phyloP scores from a whole-genome alignment of 2,113 vertebrate genomes.

The Cynocephalus volans region DNA sequence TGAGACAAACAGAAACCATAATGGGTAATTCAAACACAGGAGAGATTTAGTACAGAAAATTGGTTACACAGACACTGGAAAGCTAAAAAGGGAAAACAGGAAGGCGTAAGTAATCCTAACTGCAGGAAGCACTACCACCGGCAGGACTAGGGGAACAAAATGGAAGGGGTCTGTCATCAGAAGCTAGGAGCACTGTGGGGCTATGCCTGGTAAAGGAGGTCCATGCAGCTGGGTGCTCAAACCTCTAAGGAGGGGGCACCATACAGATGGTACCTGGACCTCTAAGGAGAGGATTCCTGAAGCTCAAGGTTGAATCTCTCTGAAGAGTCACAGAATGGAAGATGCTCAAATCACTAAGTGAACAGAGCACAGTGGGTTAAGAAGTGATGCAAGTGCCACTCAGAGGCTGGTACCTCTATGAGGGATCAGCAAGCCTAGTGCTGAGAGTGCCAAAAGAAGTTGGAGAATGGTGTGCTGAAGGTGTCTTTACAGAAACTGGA shows the following conservation, averaged over 20 bases:
- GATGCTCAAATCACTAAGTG: background rate
- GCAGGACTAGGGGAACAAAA: background rate
- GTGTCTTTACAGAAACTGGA: background rate
- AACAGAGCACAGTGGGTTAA: background rate
- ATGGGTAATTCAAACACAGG: background rate
- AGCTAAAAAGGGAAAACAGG: background rate
- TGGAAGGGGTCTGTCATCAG: background rate
- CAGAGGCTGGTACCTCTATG: background rate
- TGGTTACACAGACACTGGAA: background rate
- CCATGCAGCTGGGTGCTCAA: background rate
- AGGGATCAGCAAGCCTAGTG: background rate
- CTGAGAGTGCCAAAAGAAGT: background rate
- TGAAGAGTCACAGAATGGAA: background rate
- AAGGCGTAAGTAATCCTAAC: background rate
- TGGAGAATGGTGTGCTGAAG: background rate
- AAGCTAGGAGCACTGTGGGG: background rate
- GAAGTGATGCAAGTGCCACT: background rate
- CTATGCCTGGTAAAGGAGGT: background rate
- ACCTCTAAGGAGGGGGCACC: background rate
- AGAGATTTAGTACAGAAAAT: background rate
- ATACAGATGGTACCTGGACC: background rate
- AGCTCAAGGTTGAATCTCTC: background rate
- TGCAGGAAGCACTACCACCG: background rate
- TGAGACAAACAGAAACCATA: conserved; percentile 30
- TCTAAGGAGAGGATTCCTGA: background rate